These are phyloP conservation scores for Clarias fuscus DNA, from an alignment of 2,797 vertebrate species.

Conservation along the genomic window DNA sequence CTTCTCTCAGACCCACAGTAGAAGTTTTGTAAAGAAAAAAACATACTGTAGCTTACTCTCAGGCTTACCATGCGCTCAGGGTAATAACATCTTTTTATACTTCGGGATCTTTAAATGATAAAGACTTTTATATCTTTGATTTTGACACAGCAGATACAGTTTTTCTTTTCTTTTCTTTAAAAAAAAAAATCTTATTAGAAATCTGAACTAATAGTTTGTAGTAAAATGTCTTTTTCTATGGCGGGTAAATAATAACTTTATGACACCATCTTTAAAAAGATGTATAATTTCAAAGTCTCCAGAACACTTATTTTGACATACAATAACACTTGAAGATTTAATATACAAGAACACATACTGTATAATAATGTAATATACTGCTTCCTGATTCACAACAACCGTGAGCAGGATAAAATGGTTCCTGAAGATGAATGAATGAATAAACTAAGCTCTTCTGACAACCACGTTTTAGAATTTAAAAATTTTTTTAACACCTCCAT, in stretches of 20 bases:
- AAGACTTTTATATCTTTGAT: not conserved
- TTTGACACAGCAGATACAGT: not conserved
- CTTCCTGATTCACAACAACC: not conserved
- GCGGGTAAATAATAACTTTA: conserved; percentile 2
- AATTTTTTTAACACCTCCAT: not conserved
- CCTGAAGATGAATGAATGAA: conserved; percentile 5
- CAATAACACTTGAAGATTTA: not conserved
- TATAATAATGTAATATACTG: not conserved
- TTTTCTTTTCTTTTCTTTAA: not conserved
- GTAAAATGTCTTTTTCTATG: not conserved
- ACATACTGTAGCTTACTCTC: conserved; percentile 30
- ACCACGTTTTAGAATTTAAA: not conserved
- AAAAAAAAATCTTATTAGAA: not conserved
- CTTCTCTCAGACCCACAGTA: conserved; percentile 35
- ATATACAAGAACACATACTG: not conserved
- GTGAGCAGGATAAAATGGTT: not conserved
- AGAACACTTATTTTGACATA: not conserved
- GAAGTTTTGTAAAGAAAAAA: conserved; percentile 41
- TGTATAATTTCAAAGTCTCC: not conserved
- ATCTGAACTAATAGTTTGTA: conserved; percentile 10
- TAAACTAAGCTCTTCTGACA: not conserved
- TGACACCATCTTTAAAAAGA: not conserved
- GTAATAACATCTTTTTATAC: not conserved
- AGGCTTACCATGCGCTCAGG: conserved; percentile 25
- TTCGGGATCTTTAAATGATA: not conserved